Percentiles rank a stretch among this genome's conserved stretches.
phyloP scores from a whole-genome alignment of 2,797 vertebrate genomes.

The Dendrocincla fuliginosa region DNA sequence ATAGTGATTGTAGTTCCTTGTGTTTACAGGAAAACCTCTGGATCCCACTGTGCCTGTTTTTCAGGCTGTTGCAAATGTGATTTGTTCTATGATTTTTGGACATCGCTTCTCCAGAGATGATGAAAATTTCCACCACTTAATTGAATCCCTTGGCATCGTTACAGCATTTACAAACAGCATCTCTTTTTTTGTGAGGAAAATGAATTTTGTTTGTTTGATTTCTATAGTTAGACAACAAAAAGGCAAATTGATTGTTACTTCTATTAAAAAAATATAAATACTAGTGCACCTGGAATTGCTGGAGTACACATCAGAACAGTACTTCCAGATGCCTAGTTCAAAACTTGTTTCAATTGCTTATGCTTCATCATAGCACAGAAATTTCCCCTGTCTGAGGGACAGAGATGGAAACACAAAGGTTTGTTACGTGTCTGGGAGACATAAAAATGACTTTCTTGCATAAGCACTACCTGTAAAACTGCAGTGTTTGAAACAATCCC shows the following conservation, averaged over 20 bases:
- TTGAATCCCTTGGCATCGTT: neutral
- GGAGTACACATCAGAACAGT: neutral
- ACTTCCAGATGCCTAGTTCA: neutral
- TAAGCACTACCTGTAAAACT: neutral
- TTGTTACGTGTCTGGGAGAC: neutral
- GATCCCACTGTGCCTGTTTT: neutral
- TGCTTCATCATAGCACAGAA: neutral
- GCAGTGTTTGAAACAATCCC: neutral
- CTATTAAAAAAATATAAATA: neutral
- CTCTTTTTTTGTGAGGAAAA: conserved; percentile 21
- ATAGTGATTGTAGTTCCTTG: neutral
- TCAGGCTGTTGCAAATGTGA: conserved; percentile 16
- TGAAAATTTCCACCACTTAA: conserved; percentile 10
- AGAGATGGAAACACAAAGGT: neutral
- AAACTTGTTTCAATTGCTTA: neutral
- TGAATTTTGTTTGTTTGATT: neutral
- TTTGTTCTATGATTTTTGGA: conserved; percentile 28
- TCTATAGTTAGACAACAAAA: neutral
- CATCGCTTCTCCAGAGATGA: conserved; percentile 49
- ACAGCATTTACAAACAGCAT: neutral
- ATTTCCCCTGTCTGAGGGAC: neutral
- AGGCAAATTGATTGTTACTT: neutral
- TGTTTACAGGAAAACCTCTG: conserved; percentile 43
- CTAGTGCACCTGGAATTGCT: neutral
- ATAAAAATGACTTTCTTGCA: neutral